Percentiles rank a stretch among this genome's conserved stretches.
phyloP scores from a whole-genome alignment of 2,888 invertebrate genomes.

The Augochlorella aurata region DNA sequence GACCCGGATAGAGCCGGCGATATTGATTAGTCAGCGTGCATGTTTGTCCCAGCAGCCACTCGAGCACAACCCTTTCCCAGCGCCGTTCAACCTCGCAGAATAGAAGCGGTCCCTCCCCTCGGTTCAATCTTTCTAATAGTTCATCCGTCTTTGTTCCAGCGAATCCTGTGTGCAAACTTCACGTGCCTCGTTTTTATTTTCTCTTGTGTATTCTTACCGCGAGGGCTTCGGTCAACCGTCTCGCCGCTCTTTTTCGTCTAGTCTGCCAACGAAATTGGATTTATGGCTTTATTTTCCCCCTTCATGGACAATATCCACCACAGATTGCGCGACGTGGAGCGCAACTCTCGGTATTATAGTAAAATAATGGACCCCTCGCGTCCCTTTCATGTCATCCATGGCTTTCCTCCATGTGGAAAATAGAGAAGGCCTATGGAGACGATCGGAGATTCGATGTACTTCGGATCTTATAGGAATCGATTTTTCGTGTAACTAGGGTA shows the following conservation, averaged over 20 bases:
- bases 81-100: not conserved
- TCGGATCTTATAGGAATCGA: constrained; percentile 45
- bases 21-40: constrained; percentile 61
- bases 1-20: constrained; percentile 62
- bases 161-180: constrained; percentile 12
- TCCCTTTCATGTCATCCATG: constrained; percentile 54
- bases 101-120: not conserved
- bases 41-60: constrained; percentile 50
- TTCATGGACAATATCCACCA: constrained; percentile 66
- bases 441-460: constrained; percentile 32
- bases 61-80: constrained; percentile 35
- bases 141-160: constrained; percentile 4
- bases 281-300: constrained; percentile 69
- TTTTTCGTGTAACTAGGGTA: not conserved
- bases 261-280: constrained; percentile 61
- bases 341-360: constrained; percentile 57
- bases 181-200: constrained; percentile 2
- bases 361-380: constrained; percentile 64
- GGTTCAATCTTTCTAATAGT: constrained; percentile 21
- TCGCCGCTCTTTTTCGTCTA: constrained; percentile 25
- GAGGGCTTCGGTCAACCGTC: constrained; percentile 16
- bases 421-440: constrained; percentile 15
- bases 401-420: constrained; percentile 39
- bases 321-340: constrained; percentile 61
- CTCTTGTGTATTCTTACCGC: constrained; percentile 10